phyloP scores from a whole-genome alignment of 2,113 vertebrate genomes.

The Nesogale talazaci region DNA sequence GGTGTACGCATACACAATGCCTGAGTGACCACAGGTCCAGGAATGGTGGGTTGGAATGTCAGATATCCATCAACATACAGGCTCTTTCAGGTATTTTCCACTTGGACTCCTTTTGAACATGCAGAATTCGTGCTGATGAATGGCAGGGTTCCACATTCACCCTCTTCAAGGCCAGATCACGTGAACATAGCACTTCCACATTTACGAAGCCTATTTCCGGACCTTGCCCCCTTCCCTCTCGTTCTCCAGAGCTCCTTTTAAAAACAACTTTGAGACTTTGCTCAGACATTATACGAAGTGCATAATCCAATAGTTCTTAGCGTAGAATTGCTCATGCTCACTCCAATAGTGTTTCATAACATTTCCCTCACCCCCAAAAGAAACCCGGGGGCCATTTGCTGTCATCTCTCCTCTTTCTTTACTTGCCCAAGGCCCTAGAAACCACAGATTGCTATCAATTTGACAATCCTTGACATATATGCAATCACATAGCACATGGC shows the following conservation, averaged over 20 bases:
- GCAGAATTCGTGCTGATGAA: too few relatives aligned
- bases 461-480: constrained; percentile 25
- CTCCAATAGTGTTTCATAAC: not conserved
- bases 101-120: too few relatives aligned
- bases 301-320: not conserved
- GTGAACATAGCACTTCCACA: too few relatives aligned
- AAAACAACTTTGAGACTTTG: not conserved
- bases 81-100: too few relatives aligned
- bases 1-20: too few relatives aligned
- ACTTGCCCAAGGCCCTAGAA: not conserved
- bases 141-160: too few relatives aligned
- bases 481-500: not conserved
- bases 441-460: not conserved
- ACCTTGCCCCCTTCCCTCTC: too few relatives aligned
- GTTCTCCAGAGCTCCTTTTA: not conserved
- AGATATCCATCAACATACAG: too few relatives aligned
- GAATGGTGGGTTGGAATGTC: too few relatives aligned
- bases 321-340: not conserved
- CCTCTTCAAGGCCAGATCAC: too few relatives aligned
- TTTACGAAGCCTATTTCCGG: too few relatives aligned
- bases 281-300: not conserved
- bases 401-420: not conserved
- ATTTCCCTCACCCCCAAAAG: not conserved
- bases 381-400: not conserved
- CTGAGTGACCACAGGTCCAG: too few relatives aligned